phyloP scores from a whole-genome alignment of 2,113 vertebrate genomes.

The Phasianus colchicus region DNA sequence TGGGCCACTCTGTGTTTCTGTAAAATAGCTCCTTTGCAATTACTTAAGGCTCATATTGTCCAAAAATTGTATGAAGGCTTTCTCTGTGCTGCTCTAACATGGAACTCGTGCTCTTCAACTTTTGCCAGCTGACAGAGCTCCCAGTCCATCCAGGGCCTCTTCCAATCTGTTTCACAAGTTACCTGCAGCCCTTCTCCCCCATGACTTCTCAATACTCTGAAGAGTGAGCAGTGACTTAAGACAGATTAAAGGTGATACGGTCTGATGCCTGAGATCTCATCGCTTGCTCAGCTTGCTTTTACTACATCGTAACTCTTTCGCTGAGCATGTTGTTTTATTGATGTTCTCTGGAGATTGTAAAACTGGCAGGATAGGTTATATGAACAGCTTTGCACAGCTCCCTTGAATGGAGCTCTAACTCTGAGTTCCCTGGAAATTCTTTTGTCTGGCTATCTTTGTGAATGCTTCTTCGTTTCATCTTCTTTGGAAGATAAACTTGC shows the following conservation, averaged over 20 bases:
- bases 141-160: rapidly evolving
- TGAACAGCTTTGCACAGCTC: background rate
- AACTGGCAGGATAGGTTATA: background rate
- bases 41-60: background rate
- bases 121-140: background rate
- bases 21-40: background rate
- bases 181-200: background rate
- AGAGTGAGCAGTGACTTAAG: background rate
- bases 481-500: background rate
- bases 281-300: constrained; percentile 1
- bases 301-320: background rate
- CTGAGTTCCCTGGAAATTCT: background rate
- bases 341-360: background rate
- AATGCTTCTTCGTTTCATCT: background rate
- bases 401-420: background rate
- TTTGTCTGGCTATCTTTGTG: background rate
- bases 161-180: background rate
- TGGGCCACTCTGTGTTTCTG: no score
- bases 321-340: background rate
- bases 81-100: background rate
- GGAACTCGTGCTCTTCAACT: background rate
- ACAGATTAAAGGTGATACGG: background rate
- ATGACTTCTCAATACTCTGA: background rate
- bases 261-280: background rate
- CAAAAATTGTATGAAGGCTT: background rate